A percentile compares a stretch with the other conserved stretches of the same genome.
phyloP scores from a whole-genome alignment of 2,797 vertebrate species.

The Champsocephalus esox region DNA sequence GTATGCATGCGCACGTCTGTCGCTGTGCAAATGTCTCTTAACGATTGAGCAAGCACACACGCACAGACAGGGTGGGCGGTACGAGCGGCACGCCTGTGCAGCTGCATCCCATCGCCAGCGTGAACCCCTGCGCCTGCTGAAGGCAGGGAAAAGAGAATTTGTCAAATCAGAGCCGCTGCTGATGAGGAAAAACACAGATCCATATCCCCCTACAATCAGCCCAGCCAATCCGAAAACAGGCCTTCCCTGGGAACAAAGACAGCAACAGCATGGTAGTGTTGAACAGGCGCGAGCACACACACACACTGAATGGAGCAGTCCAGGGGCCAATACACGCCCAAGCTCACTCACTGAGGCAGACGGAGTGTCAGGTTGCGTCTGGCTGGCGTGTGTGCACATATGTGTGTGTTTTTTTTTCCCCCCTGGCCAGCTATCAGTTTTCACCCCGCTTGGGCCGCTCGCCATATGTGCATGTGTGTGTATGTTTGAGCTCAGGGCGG shows the following conservation, averaged over 20 bases:
- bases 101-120: conserved; percentile 64
- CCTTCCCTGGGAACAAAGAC: conserved; percentile 62
- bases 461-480: conserved; percentile 30
- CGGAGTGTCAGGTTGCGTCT: conserved; percentile 70
- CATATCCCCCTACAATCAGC: conserved; percentile 53
- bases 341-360: conserved; percentile 33
- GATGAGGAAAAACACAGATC: conserved; percentile 80
- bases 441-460: conserved; percentile 39
- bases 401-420: conserved; percentile 22
- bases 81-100: conserved; percentile 35
- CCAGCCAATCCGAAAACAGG: conserved; percentile 62
- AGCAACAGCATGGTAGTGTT: conserved; percentile 6
- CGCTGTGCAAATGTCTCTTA: conserved; percentile 44
- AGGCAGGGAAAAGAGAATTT: conserved; percentile 80
- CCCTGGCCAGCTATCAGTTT: conserved; percentile 53
- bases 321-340: conserved; percentile 46
- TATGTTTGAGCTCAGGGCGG: not conserved
- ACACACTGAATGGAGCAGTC: conserved; percentile 33
- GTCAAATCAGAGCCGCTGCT: conserved; percentile 72
- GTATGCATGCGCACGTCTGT: not conserved
- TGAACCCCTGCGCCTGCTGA: conserved; percentile 49
- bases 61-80: not conserved
- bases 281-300: conserved; percentile 10
- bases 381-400: conserved; percentile 36
- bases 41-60: conserved; percentile 19